phyloP scores from a whole-genome alignment of 2,113 vertebrate genomes.

The Lophura nycthemera region DNA sequence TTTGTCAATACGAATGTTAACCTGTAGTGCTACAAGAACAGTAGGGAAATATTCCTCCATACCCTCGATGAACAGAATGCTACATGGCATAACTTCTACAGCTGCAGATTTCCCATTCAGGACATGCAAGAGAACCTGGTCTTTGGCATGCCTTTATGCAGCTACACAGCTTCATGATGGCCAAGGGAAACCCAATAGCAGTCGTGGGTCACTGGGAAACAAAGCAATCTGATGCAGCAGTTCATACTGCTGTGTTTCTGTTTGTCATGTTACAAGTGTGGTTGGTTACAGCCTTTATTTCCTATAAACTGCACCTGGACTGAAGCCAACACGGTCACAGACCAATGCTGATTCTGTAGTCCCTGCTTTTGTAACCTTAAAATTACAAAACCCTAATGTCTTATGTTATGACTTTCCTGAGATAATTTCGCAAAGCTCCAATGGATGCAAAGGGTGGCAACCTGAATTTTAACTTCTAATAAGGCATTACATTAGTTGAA shows the following conservation, averaged over 20 bases:
- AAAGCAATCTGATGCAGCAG: background rate
- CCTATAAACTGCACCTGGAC: conserved; percentile 22
- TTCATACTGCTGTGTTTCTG: background rate
- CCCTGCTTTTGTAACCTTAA: conserved; percentile 71
- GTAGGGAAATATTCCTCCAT: background rate
- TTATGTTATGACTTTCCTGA: conserved; percentile 75
- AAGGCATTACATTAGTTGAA: conserved; percentile 9
- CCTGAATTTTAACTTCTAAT: conserved; percentile 57
- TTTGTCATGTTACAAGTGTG: conserved; percentile 10
- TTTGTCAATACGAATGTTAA: conserved; percentile 24
- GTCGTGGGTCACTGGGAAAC: background rate
- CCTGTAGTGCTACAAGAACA: background rate
- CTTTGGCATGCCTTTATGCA: background rate
- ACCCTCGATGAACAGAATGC: background rate
- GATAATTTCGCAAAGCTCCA: conserved; percentile 69
- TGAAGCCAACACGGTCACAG: conserved; percentile 61
- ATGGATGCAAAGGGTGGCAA: conserved; percentile 47
- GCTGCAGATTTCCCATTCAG: background rate
- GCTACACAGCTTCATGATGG: background rate
- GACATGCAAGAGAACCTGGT: background rate
- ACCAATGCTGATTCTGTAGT: conserved; percentile 48
- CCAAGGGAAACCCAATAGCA: background rate
- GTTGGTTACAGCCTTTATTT: conserved; percentile 50
- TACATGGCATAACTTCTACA: fast-evolving
- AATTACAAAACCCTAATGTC: conserved; percentile 59